Evolutionary conservation across 2,797 vertebrate genomes (phyloP).

Genomic region (Mergus octosetaceus): DNA sequence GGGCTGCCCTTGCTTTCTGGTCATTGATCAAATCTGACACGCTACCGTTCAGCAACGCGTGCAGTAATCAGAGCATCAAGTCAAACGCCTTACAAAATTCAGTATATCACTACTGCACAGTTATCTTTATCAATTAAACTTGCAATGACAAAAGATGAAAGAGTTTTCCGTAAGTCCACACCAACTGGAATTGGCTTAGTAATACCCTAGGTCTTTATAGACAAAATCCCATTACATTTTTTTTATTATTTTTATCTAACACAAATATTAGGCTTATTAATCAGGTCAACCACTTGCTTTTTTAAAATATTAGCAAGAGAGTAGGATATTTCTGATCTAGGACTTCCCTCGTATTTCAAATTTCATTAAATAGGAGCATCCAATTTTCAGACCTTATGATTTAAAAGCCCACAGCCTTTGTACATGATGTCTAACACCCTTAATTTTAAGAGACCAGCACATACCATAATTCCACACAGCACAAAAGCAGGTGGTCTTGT

Average conservation of each 20-base stretch:
- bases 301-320: background rate
- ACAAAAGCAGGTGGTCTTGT: background rate
- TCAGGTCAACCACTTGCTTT: background rate
- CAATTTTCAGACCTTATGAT: background rate
- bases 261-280: background rate
- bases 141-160: background rate
- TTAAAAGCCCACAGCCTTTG: background rate
- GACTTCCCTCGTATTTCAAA: background rate
- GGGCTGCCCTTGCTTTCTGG: background rate
- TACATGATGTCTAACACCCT: background rate
- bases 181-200: background rate
- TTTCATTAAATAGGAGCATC: background rate
- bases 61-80: background rate
- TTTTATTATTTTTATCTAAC: background rate
- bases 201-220: background rate
- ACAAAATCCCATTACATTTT: background rate
- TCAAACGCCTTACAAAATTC: background rate
- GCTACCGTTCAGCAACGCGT: fast-evolving
- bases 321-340: background rate
- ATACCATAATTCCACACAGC: background rate
- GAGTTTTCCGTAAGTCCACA: background rate
- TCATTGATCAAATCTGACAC: background rate
- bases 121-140: background rate
- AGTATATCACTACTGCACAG: background rate
- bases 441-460: background rate